Evolutionary conservation across 1,140 invertebrate species (phyloP).

Genomic region (Cherax destructor): DNA sequence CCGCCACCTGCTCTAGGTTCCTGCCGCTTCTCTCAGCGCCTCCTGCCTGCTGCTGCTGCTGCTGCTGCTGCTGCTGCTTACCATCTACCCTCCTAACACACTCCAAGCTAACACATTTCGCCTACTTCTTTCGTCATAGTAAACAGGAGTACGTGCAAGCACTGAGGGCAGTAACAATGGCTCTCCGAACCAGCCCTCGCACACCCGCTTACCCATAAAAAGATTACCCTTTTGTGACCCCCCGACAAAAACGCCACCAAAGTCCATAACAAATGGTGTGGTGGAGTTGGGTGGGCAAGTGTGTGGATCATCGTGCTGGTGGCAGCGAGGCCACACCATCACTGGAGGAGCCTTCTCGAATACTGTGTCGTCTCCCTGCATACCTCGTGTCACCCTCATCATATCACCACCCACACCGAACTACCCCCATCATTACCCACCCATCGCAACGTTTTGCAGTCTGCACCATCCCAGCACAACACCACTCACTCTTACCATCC

Average conservation of each 20-base stretch:
- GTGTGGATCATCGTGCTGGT: constrained; percentile 47
- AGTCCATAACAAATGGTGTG: background rate
- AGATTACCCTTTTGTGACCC: background rate
- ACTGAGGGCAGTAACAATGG: background rate
- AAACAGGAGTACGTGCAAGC: background rate
- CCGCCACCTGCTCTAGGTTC: constrained; percentile 38
- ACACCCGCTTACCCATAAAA: background rate
- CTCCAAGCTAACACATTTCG: background rate
- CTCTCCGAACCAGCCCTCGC: background rate
- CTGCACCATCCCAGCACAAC: too few species aligned
- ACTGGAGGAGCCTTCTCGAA: constrained; percentile 29
- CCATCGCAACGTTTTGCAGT: too few species aligned
- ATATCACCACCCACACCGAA: background rate
- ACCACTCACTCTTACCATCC: too few species aligned
- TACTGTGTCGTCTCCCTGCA: constrained; percentile 12
- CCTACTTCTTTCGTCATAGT: background rate
- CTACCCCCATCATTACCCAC: background rate
- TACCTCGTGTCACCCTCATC: background rate
- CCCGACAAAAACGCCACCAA: background rate
- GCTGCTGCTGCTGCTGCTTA: background rate
- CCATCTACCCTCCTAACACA: constrained; percentile 15
- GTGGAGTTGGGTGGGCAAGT: background rate
- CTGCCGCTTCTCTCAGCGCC: constrained; percentile 27
- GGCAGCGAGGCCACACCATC: constrained; percentile 19
- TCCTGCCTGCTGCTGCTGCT: background rate